Percentiles rank a stretch among this genome's conserved stretches.
Conservation (phyloP, 2,888 invertebrate genomes). For the Euspilapteryx auroguttella region DNA sequence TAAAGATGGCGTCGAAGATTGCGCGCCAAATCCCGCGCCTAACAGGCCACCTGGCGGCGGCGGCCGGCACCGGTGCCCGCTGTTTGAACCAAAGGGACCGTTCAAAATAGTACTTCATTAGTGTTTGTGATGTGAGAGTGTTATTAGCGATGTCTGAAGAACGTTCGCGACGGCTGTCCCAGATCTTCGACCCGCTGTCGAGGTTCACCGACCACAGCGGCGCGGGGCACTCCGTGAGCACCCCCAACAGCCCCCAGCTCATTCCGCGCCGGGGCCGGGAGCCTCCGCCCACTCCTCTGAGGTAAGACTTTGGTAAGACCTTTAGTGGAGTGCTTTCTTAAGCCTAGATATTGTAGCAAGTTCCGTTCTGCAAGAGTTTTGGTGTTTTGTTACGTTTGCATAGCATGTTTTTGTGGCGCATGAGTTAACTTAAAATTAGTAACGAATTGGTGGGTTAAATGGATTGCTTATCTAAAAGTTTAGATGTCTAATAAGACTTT, state of each 20-base stretch:
- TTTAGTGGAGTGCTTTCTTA: too few species aligned
- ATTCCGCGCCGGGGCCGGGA: slow-evolving; percentile 61
- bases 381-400: too few species aligned
- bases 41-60: slow-evolving; percentile 21
- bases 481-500: too few species aligned
- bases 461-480: too few species aligned
- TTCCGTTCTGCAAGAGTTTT: too few species aligned
- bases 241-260: slow-evolving; percentile 73
- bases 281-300: slow-evolving; percentile 49
- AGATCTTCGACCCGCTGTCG: slow-evolving; percentile 80
- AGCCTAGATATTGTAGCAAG: too few species aligned
- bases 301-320: too few species aligned
- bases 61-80: slow-evolving; percentile 23
- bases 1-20: slow-evolving; percentile 38
- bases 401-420: too few species aligned
- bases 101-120: slow-evolving; percentile 24
- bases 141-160: slow-evolving; percentile 64
- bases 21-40: slow-evolving; percentile 38
- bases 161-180: slow-evolving; percentile 74
- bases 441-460: too few species aligned
- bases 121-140: slow-evolving; percentile 45
- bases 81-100: slow-evolving; percentile 33
- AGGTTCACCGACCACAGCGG: slow-evolving; percentile 70
- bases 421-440: too few species aligned
- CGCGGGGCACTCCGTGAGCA: slow-evolving; percentile 59